Evolutionary conservation across 1,140 invertebrate species (phyloP), one percentile per base, ranked within the genome.

Genomic region (Oncopodura yosiiana): DNA sequence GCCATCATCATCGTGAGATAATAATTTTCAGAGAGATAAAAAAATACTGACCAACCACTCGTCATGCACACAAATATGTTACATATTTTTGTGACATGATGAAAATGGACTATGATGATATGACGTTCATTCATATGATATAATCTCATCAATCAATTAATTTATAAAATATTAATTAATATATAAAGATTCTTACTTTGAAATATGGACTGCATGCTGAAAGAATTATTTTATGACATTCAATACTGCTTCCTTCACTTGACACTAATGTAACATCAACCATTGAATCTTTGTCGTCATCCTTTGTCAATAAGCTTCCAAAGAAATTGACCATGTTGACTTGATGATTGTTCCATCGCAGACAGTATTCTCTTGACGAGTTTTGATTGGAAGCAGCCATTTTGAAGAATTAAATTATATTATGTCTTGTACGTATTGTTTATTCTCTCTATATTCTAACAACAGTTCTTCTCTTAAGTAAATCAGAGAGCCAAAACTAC

Each of bases 291-390:
- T 80, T 86, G n/a, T n/a, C n/a, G n/a, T n/a, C n/a, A n/a, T n/a
- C n/a, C n/a, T n/a, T n/a, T 65, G 80, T 82, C 45, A 88, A 72
- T 48, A 89, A 70, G 63, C 77, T 81, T 26, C 83, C 84, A 70
- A 89, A 89, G 60, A 87, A 85, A 1, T 84, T 84, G 63, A 88
- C 86, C 66, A 89, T 86, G 69, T 90, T 89, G 14, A 85, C 84
- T 64, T 86, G 84, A 74, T 90, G 86, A 73, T 88, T 87, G 71
- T 89, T 88, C 86, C 87, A 89, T 50, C 85, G 77, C 56, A 89
- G 73, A 69, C 85, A 87, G 69, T 87, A 91, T 66, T 91, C 62
- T 30, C 62, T 19, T 21, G 49, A n/a, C n/a, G n/a, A n/a, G n/a
- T n/a, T n/a, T n/a, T n/a, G 36, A 37, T 41, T 41, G 38, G 12